Percentiles rank a stretch among this genome's conserved stretches.
Evolutionary conservation across 2,888 invertebrate species (phyloP).

Genomic region (Philereme vetulata): DNA sequence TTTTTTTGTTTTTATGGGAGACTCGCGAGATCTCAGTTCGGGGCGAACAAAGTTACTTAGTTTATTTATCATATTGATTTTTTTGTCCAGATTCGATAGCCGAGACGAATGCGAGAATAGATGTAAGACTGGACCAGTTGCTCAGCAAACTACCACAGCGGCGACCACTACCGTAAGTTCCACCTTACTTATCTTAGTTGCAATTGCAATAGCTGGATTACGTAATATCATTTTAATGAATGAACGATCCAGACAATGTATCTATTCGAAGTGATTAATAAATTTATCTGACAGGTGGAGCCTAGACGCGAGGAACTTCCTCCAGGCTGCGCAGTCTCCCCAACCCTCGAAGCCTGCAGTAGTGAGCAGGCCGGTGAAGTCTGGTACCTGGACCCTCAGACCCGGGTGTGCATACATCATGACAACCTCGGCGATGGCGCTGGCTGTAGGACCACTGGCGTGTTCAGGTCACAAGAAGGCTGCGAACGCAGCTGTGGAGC

Average conservation of each 20-base stretch:
- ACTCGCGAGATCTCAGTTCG: too few relatives aligned
- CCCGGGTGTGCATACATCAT: constrained; percentile 67
- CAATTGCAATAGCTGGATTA: too few relatives aligned
- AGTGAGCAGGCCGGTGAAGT: constrained; percentile 47
- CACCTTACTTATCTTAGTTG: neutral
- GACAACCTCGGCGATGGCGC: constrained; percentile 72
- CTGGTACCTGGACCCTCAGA: constrained; percentile 63
- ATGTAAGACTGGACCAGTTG: constrained; percentile 66
- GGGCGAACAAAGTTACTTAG: too few relatives aligned
- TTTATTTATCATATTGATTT: too few relatives aligned
- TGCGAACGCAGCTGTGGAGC: constrained; percentile 90
- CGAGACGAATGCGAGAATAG: constrained; percentile 84
- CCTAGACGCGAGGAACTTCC: constrained; percentile 42
- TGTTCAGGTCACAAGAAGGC: constrained; percentile 86
- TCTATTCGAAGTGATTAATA: too few relatives aligned
- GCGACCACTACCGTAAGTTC: constrained; percentile 42
- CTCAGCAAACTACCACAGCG: constrained; percentile 30
- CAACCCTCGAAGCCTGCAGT: constrained; percentile 51
- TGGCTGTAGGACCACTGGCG: constrained; percentile 84
- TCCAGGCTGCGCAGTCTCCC: constrained; percentile 48
- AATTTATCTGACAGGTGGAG: constrained; percentile 25
- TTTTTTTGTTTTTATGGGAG: too few relatives aligned
- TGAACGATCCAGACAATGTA: too few relatives aligned
- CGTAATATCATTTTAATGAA: too few relatives aligned
- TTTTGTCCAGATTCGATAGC: constrained; percentile 84